These are phyloP conservation scores for Esox niger DNA, from an alignment of 2,113 vertebrate species.

Conservation along the genomic window DNA sequence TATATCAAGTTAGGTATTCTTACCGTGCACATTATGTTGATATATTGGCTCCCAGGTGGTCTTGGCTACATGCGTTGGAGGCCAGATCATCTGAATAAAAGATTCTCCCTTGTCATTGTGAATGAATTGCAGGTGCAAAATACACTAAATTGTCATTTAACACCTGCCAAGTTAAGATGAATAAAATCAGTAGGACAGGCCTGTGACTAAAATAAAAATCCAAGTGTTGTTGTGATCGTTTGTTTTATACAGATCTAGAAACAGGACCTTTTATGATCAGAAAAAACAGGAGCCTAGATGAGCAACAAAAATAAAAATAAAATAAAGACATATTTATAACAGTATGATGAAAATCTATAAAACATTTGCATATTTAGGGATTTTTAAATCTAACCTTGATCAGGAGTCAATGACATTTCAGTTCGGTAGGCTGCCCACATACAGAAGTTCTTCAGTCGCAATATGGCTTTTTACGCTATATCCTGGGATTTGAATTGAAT, in stretches of 20 bases:
- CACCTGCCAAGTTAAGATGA: conserved; percentile 28
- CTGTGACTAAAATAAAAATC: background rate
- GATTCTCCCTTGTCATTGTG: conserved; percentile 47
- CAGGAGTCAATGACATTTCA: background rate
- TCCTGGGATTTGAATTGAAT: conserved; percentile 25
- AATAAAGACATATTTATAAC: background rate
- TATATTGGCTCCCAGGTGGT: conserved; percentile 62
- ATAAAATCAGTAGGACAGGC: conserved; percentile 6
- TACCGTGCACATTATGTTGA: conserved; percentile 64
- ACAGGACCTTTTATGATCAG: background rate
- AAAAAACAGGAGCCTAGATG: background rate
- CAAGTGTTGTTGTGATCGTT: background rate
- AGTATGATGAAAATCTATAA: background rate
- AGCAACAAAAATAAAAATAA: no score
- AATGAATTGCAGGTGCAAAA: conserved; percentile 40
- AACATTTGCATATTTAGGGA: background rate
- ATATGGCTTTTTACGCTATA: conserved; percentile 24
- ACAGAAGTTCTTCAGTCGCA: background rate
- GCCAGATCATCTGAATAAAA: conserved; percentile 33
- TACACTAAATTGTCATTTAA: conserved; percentile 5
- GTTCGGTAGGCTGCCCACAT: background rate
- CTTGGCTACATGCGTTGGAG: conserved; percentile 40
- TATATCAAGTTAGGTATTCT: conserved; percentile 58
- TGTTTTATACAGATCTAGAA: background rate
- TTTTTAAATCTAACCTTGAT: background rate